Percentiles rank a stretch among this genome's conserved stretches.
phyloP scores from a whole-genome alignment of 2,888 invertebrate genomes.

The Brenthis daphne region DNA sequence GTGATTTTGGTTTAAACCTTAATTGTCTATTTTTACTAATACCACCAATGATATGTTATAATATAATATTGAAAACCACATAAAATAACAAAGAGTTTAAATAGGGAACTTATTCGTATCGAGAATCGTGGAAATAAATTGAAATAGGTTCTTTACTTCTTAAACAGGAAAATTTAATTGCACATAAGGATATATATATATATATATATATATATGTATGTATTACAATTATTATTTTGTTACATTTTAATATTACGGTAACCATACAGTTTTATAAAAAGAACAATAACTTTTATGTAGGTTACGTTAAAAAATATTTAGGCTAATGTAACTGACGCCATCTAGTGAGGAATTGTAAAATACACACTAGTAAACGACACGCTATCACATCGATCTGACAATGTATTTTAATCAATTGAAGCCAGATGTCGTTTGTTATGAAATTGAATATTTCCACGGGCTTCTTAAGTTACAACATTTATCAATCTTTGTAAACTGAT shows the following conservation, averaged over 20 bases:
- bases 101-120: too few species aligned
- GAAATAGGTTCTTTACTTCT: too few species aligned
- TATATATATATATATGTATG: too few species aligned
- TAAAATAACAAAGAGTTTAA: too few species aligned
- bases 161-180: too few species aligned
- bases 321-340: conserved; percentile 23
- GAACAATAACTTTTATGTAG: too few species aligned
- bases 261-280: too few species aligned
- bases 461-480: conserved; percentile 15
- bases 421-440: conserved; percentile 33
- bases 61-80: too few species aligned
- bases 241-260: too few species aligned
- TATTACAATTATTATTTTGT: too few species aligned
- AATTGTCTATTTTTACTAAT: not conserved
- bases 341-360: conserved; percentile 22
- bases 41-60: not conserved
- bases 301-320: not conserved
- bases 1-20: conserved; percentile 8
- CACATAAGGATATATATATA: too few species aligned
- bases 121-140: too few species aligned
- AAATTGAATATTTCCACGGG: conserved; percentile 17
- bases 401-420: conserved; percentile 12
- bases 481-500: conserved; percentile 20
- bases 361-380: not conserved
- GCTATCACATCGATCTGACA: not conserved